These are phyloP conservation scores for Dendrophyllia cribrosa DNA, from an alignment of 64 coral and sea anemone species.

Conservation along the genomic window DNA sequence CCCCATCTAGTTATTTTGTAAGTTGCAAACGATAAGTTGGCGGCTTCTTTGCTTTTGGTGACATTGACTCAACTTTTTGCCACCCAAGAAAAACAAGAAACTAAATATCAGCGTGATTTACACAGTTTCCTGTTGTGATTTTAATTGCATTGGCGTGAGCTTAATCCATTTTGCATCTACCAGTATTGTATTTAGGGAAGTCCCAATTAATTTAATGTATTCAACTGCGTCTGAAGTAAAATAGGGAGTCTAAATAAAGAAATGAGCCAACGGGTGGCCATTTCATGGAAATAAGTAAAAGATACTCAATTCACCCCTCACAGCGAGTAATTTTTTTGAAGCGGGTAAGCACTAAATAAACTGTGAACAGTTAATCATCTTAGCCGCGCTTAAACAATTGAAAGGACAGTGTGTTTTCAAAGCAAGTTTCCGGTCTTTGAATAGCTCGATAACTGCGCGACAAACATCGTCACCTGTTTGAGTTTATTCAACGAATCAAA, in stretches of 20 bases:
- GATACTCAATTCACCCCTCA: neutral
- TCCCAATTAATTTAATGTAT: slow-evolving; percentile 39
- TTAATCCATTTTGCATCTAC: neutral
- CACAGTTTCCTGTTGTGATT: neutral
- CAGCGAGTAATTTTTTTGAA: slow-evolving; percentile 4
- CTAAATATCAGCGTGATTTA: neutral
- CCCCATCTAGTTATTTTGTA: neutral
- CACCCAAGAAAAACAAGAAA: neutral
- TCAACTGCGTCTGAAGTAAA: neutral
- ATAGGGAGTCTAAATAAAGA: neutral
- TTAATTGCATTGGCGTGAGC: slow-evolving; percentile 21
- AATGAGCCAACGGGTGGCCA: neutral
- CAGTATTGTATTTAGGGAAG: slow-evolving; percentile 9
- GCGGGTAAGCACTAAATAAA: slow-evolving; percentile 8
- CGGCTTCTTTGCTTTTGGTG: slow-evolving; percentile 25
- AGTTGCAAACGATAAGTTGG: neutral
- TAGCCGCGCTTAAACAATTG: slow-evolving; percentile 25
- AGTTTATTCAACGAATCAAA: slow-evolving; percentile 32
- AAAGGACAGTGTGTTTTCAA: neutral
- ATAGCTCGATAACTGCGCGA: neutral
- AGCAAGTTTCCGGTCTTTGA: slow-evolving; percentile 25
- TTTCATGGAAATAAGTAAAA: neutral
- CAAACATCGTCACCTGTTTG: neutral
- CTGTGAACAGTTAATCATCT: slow-evolving; percentile 43
- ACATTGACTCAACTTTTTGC: slow-evolving; percentile 16